A percentile compares a stretch with the other conserved stretches of the same genome.
Evolutionary conservation across 2,888 invertebrate species (phyloP).

Genomic region (Anodontia alba): DNA sequence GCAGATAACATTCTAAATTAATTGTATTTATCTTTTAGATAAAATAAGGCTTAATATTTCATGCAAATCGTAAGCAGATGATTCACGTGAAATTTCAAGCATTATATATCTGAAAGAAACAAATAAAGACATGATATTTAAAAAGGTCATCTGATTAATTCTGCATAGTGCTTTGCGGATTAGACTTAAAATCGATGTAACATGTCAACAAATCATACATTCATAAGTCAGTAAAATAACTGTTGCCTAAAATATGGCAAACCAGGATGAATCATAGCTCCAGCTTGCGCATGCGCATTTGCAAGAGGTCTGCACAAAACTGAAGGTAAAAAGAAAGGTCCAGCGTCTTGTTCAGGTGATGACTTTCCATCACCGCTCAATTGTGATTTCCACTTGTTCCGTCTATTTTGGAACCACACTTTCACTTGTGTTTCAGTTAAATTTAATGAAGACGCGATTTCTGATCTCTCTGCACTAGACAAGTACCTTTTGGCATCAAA

Average conservation of each 20-base stretch:
- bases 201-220: neutral
- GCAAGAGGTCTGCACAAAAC: slow-evolving; percentile 55
- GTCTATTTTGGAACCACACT: slow-evolving; percentile 72
- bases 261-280: slow-evolving; percentile 15
- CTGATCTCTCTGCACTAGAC: slow-evolving; percentile 68
- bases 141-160: too few relatives aligned
- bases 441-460: slow-evolving; percentile 65
- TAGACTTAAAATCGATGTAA: too few relatives aligned
- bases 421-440: slow-evolving; percentile 71
- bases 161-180: too few relatives aligned
- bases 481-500: slow-evolving; percentile 70
- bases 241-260: slow-evolving; percentile 41
- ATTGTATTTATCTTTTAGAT: too few relatives aligned
- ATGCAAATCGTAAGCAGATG: too few relatives aligned
- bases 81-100: too few relatives aligned
- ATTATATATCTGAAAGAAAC: too few relatives aligned
- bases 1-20: too few relatives aligned
- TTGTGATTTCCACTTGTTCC: slow-evolving; percentile 73
- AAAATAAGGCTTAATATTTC: too few relatives aligned
- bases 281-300: slow-evolving; percentile 40
- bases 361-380: slow-evolving; percentile 59
- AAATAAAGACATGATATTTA: too few relatives aligned
- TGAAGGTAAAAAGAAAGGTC: slow-evolving; percentile 54
- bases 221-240: slow-evolving; percentile 38
- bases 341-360: slow-evolving; percentile 30